Evolutionary conservation across 2,797 vertebrate genomes (phyloP).

Genomic region (Coranthus polyacanthus): DNA sequence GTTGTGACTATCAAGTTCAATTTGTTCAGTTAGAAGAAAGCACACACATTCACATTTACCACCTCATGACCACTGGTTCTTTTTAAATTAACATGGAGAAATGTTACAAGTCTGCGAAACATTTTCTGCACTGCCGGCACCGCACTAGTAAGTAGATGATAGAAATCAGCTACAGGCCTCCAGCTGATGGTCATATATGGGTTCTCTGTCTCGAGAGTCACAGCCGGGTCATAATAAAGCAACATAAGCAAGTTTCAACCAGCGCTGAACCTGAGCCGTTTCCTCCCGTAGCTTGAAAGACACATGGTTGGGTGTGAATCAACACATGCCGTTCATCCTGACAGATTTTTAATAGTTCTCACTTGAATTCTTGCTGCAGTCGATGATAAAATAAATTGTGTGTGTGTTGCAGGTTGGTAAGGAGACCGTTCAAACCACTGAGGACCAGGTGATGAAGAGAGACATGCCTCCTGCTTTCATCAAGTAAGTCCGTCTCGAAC

Average conservation of each 20-base stretch:
- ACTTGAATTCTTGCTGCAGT: slow-evolving; percentile 41
- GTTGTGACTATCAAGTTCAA: slow-evolving; percentile 5
- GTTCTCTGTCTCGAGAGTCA: slow-evolving; percentile 5
- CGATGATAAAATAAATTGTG: slow-evolving; percentile 50
- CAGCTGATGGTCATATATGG: background rate
- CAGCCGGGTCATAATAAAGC: slow-evolving; percentile 5
- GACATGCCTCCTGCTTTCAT: slow-evolving; percentile 99
- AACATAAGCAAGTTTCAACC: slow-evolving; percentile 17
- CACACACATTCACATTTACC: background rate
- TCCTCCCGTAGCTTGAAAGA: no score
- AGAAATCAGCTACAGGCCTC: slow-evolving; percentile 10
- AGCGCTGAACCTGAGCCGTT: no score
- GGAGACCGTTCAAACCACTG: slow-evolving; percentile 98
- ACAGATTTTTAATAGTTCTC: slow-evolving; percentile 60
- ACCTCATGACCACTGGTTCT: background rate
- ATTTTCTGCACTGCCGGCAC: background rate
- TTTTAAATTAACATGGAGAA: slow-evolving; percentile 11
- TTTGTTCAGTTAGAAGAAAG: slow-evolving; percentile 20
- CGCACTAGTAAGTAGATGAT: slow-evolving; percentile 13
- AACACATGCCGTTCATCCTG: slow-evolving; percentile 58
- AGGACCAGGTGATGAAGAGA: slow-evolving; percentile 98
- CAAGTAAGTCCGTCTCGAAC: slow-evolving; percentile 88
- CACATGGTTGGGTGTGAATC: slow-evolving; percentile 61
- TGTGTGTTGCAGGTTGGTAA: slow-evolving; percentile 92
- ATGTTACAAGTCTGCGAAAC: background rate